A percentile compares a stretch with the other conserved stretches of the same genome.
These are phyloP conservation scores for Craseonycteris thonglongyai DNA, from an alignment of 2,113 vertebrate genomes.

Conservation along the genomic window DNA sequence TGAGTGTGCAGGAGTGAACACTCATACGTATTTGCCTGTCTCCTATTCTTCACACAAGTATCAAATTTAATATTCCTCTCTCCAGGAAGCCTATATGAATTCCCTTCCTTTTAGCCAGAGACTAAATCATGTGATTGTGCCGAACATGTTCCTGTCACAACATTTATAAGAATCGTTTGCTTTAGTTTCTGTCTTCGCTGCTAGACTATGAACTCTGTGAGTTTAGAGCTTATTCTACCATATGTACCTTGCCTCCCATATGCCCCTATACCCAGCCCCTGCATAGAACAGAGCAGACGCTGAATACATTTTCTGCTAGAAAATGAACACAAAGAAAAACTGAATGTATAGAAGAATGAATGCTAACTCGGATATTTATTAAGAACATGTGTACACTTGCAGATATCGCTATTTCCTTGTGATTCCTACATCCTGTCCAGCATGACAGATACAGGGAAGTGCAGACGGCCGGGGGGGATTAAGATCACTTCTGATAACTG, in stretches of 20 bases:
- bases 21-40: too few relatives aligned
- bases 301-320: not conserved
- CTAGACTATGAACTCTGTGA: not conserved
- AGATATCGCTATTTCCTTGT: not conserved
- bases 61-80: not conserved
- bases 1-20: not conserved
- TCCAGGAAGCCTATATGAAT: not conserved
- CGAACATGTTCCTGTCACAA: not conserved
- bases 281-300: not conserved
- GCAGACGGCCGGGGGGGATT: not conserved
- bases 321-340: not conserved
- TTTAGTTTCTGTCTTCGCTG: not conserved
- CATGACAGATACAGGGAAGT: not conserved
- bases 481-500: not conserved
- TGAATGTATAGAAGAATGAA: not conserved
- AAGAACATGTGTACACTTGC: not conserved
- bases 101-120: not conserved
- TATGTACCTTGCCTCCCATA: rapidly evolving
- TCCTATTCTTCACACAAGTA: not conserved
- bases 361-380: not conserved
- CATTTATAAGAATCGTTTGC: not conserved
- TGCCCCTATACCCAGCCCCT: not conserved
- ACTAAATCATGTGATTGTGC: not conserved
- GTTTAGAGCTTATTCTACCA: rapidly evolving
- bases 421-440: not conserved